Percentiles rank a stretch among this genome's conserved stretches.
These are phyloP conservation scores for Neotragus moschatus DNA, from an alignment of 2,113 vertebrate genomes.

Conservation along the genomic window DNA sequence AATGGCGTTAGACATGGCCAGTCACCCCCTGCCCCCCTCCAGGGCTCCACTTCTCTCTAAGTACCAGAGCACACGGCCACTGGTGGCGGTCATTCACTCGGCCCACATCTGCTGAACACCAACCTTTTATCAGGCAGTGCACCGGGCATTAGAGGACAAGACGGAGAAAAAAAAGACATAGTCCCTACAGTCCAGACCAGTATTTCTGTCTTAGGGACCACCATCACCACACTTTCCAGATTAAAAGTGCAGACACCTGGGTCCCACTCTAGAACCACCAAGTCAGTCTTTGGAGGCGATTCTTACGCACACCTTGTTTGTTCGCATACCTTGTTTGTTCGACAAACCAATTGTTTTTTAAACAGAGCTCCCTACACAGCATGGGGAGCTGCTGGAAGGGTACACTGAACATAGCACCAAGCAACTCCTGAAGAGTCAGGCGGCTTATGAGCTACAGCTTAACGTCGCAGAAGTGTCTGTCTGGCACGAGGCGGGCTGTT, in stretches of 20 bases:
- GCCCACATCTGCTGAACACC: not conserved
- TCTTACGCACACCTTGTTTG: not conserved
- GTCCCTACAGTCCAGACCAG: not conserved
- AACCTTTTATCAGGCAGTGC: not conserved
- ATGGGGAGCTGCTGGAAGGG: not conserved
- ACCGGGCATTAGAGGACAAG: not conserved
- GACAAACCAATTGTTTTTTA: not conserved
- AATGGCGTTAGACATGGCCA: not conserved
- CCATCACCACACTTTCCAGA: not conserved
- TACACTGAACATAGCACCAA: not conserved
- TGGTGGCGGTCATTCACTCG: rapidly evolving
- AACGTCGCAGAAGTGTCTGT: not conserved
- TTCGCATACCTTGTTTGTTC: not conserved
- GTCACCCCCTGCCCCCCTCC: rapidly evolving
- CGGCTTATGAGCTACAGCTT: not conserved
- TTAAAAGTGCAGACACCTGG: not conserved
- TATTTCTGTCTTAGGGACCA: not conserved
- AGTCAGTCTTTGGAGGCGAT: not conserved
- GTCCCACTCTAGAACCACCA: not conserved
- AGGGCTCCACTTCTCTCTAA: not conserved
- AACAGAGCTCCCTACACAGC: not conserved
- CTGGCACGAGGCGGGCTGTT: not conserved
- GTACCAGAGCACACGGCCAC: not conserved
- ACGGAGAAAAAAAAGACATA: not conserved
- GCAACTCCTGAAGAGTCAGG: not conserved